Evolutionary conservation across 2,888 invertebrate species (phyloP), one percentile per base, ranked within the genome.

Genomic region (Apodemia mormo): DNA sequence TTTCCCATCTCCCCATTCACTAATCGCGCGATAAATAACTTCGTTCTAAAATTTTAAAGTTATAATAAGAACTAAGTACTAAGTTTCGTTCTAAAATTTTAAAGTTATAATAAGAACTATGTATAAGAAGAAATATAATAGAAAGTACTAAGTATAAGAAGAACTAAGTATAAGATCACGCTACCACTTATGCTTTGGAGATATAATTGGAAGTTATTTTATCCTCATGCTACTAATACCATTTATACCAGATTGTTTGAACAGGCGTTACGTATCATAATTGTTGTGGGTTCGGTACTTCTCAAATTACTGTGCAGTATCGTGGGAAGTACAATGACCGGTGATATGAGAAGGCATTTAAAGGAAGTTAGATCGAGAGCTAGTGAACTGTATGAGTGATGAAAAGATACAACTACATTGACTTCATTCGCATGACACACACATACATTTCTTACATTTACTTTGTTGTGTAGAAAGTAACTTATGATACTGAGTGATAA

Each of bases 281-380:
- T 73, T 73, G 73, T 70, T 69, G 49, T 71, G 69, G 37, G 40
- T 67, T 45, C 45, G 45, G 45, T 67, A 54, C 67, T 66, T 58
- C 67, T 68, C 68, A 76, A 73, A 70, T 76, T 78, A 76, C 76
- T 76, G 77, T 77, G 75, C 74, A 76, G 45, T 81, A 80, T 82
- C 82, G 81, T 78, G 77, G 77, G 81, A 58, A 58, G 58, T 58
- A 76, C 80, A 78, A 74, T 72, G 70, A 79, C 73, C 72, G 30
- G 7, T 68, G 73, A 69, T 70, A 70, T 70, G 70, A 71, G 72
- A 70, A 73, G 66, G 68, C 37, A 70, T 74, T 72, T 68, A 70
- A 29, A 58, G 12, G 58, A 58, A 29, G 22, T 9, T 58, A 49
- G 43, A 40, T 37, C 22, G 43, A 30, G 52, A 37, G 58, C 58